Conservation (phyloP, 2,888 invertebrate species). For the Epistrophe grossulariae region DNA sequence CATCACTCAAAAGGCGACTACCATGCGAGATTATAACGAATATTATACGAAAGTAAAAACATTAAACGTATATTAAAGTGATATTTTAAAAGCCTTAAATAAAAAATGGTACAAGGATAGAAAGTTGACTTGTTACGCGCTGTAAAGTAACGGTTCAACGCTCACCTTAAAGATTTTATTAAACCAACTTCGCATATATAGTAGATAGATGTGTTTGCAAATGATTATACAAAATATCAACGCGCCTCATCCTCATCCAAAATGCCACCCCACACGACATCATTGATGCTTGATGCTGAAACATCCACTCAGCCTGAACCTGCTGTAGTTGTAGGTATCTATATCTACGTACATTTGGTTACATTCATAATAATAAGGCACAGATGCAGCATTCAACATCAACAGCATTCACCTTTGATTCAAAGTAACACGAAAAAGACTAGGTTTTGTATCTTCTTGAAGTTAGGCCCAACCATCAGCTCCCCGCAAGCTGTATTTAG, state of each 20-base stretch:
- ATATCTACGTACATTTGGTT: slow-evolving; percentile 22
- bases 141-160: slow-evolving; percentile 62
- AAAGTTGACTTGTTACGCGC: slow-evolving; percentile 69
- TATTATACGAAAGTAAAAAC: slow-evolving; percentile 18
- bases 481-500: slow-evolving; percentile 10
- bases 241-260: slow-evolving; percentile 39
- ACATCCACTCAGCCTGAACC: slow-evolving; percentile 32
- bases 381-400: slow-evolving; percentile 49
- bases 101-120: slow-evolving; percentile 70
- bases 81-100: slow-evolving; percentile 35
- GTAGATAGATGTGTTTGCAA: slow-evolving; percentile 51
- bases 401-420: slow-evolving; percentile 71
- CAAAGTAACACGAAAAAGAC: slow-evolving; percentile 74
- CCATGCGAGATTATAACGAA: slow-evolving; percentile 21
- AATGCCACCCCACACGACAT: slow-evolving; percentile 36
- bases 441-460: slow-evolving; percentile 36
- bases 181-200: slow-evolving; percentile 23
- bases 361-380: slow-evolving; percentile 66
- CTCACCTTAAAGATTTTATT: slow-evolving; percentile 61
- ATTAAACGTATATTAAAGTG: slow-evolving; percentile 38
- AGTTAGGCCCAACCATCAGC: neutral
- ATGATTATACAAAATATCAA: slow-evolving; percentile 53
- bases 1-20: slow-evolving; percentile 14
- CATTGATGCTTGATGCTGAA: slow-evolving; percentile 15
- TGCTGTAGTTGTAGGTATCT: slow-evolving; percentile 16